Evolutionary conservation across 2,888 invertebrate genomes (phyloP), one percentile per base, ranked within the genome.

Genomic region (Ellobium chinense): DNA sequence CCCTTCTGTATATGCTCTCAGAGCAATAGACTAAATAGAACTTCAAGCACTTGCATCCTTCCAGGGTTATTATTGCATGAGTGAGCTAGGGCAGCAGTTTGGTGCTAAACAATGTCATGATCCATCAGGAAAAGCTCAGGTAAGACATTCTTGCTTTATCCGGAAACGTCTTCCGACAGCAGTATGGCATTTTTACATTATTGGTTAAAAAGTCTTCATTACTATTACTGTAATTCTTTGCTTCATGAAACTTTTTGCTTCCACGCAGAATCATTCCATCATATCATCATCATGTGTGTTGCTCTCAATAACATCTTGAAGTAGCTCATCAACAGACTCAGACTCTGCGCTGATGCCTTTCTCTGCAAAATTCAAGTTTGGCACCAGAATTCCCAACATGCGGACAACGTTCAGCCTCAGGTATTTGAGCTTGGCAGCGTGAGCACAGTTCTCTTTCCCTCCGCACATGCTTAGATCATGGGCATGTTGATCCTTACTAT

Each of bases 271-370:
- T 74, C 63, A 74, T 0, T 74, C 63, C 60, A 60, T 58, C 83
- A 87, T 82, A 60, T 89, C 89, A 24, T 90, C 90, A 66, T 91
- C 90, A 37, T 88, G 90, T 66, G 89, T 88, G 87, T 91, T 91
- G 86, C 90, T 91, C 84, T 90, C 91, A 65, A 92, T 92, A 68
- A 92, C 92, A 84, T 92, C 92, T 76, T 91, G 87, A 27, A 92
- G 87, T 36, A 92, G 88, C 82, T 91, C 89, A 81, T 92, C 92
- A 5, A 92, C 91, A 2, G 92, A 90, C 78, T 92, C 91, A 21
- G 91, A 90, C 75, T 91, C 91, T 2, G 90, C 91, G 77, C 91
- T 91, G 80, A 92, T 91, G 69, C 91, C 90, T 81, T 91, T 91
- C 82, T 91, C 92, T 70, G 91, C 92, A 73, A 91, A 90, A 83